Percentiles rank a stretch among this genome's conserved stretches.
Evolutionary conservation across 2,797 vertebrate species (phyloP).

Genomic region (Chrosomus eos): DNA sequence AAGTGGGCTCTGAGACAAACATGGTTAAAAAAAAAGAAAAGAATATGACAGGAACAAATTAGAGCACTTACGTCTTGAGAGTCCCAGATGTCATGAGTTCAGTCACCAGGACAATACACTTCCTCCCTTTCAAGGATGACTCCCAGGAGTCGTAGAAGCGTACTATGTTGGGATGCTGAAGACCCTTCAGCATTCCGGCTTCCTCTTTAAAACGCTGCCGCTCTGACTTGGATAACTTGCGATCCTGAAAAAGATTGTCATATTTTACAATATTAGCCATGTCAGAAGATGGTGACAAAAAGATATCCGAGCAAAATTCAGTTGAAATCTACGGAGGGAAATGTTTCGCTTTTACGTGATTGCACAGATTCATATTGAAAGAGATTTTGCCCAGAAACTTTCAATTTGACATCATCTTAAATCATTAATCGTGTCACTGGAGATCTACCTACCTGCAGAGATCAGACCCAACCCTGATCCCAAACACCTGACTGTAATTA

Average conservation of each 20-base stretch:
- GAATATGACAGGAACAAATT: not conserved
- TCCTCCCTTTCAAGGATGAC: conserved; percentile 95
- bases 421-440: not conserved
- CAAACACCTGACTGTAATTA: too few relatives aligned
- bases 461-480: not conserved
- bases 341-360: too few relatives aligned
- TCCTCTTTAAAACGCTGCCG: conserved; percentile 98
- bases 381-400: not conserved
- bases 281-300: not conserved
- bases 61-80: conserved; percentile 92
- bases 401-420: too few relatives aligned
- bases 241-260: conserved; percentile 79
- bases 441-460: not conserved
- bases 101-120: conserved; percentile 97
- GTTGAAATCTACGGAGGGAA: too few relatives aligned
- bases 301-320: not conserved
- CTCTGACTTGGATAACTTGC: conserved; percentile 94
- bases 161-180: conserved; percentile 99
- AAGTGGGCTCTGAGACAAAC: not conserved
- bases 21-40: not conserved
- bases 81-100: conserved; percentile 99
- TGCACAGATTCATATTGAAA: too few relatives aligned
- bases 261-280: not conserved
- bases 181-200: conserved; percentile 97
- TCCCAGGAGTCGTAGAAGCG: conserved; percentile 99